Percentiles rank a stretch among this genome's conserved stretches.
Evolutionary conservation across 2,113 vertebrate genomes (phyloP).

Genomic region (Manacus vitellinus): DNA sequence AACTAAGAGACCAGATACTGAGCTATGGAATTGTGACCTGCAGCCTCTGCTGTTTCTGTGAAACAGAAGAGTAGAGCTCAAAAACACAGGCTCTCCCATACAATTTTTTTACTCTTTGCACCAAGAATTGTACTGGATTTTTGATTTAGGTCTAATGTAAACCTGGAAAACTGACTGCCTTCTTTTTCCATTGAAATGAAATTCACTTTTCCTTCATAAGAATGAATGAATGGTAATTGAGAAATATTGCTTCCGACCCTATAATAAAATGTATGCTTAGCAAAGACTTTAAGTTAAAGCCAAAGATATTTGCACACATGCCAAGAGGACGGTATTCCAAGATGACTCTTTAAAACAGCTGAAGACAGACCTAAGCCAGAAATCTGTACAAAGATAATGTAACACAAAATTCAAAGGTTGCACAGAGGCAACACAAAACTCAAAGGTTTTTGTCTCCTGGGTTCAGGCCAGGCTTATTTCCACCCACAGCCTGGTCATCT

Average conservation of each 20-base stretch:
- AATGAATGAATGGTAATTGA: neutral
- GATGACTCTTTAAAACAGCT: neutral
- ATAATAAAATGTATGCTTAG: conserved; percentile 1
- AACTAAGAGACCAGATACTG: neutral
- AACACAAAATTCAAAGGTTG: neutral
- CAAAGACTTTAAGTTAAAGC: neutral
- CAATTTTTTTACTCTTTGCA: neutral
- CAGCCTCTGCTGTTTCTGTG: neutral
- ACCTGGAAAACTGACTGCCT: neutral
- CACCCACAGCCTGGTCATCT: neutral
- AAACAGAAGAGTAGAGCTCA: neutral
- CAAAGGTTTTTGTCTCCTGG: neutral
- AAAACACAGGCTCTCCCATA: neutral
- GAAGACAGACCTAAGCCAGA: neutral
- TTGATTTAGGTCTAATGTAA: neutral
- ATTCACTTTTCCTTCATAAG: neutral
- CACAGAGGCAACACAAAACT: neutral
- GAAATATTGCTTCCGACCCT: neutral
- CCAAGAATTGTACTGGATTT: neutral
- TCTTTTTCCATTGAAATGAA: neutral
- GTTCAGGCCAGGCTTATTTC: neutral
- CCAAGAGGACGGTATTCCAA: neutral
- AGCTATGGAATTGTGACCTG: neutral
- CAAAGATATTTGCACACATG: neutral
- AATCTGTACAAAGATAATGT: neutral